Evolutionary conservation across 2,888 invertebrate species (phyloP), one percentile per base, ranked within the genome.

Genomic region (Cenopis cana): DNA sequence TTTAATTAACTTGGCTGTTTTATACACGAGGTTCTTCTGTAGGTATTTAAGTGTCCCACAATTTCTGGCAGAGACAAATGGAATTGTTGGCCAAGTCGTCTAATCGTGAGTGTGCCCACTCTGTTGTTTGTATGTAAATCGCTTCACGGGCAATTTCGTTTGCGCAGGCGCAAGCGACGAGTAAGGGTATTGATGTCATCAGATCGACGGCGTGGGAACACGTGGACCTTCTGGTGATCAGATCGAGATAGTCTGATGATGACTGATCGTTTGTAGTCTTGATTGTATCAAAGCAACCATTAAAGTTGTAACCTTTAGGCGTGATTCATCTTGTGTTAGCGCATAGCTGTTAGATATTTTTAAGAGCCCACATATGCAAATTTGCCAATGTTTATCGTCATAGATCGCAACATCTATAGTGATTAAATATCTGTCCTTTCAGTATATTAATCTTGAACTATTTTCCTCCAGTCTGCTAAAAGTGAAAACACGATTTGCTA

Each of bases 91-190:
- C 20, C 10, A 10, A 29, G 17, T 18, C 52, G 20, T 38, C 14
- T 24, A 20, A 17, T 55, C 2, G 14, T 41, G 14, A 41, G 18
- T 52, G 57, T 69, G 54, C 56, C 57, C 6, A 52, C 54, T 55
- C 46, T 60, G 56, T 73, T 68, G 68, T 72, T 69, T 65, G 52
- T 70, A 76, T 76, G 76, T 75, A 76, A 78, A 78, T 78, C 62
- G 59, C 72, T 75, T 79, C 78, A 81, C 76, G 82, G 80, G 73
- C 80, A 82, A 84, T 84, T 84, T 85, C 80, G 77, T 76, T 8
- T 33, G 33, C 78, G 78, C 82, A 84, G 84, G 82, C 77, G 77
- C 75, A 77, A 82, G 74, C 75, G 8, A 33, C 80, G 75, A 83
- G 79, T 84, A 82, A 78, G 82, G 84, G 73, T 75, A 76, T 77